Percentiles rank a stretch among this genome's conserved stretches.
Conservation (phyloP, 2,888 invertebrate species). For the Alcis repandata region DNA sequence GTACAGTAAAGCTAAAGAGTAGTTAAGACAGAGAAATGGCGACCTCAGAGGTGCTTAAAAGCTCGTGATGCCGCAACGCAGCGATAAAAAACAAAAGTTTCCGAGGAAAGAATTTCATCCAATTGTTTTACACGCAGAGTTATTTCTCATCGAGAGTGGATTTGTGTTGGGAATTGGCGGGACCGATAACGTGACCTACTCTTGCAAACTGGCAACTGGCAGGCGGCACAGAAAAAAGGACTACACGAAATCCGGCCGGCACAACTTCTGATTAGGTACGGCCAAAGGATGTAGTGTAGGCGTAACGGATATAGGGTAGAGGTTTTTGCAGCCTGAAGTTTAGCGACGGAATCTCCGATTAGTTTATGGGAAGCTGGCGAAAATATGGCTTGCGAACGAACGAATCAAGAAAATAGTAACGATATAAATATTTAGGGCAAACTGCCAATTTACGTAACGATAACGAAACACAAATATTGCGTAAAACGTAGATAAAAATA, state of each 20-base stretch:
- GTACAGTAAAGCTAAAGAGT: constrained; percentile 38
- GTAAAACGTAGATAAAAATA: constrained; percentile 20
- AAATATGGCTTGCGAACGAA: constrained; percentile 9
- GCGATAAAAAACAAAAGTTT: constrained; percentile 39
- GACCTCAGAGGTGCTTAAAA: constrained; percentile 40
- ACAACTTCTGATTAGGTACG: constrained; percentile 54
- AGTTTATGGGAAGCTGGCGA: constrained; percentile 17
- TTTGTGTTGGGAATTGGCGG: constrained; percentile 46
- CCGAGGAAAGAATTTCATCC: constrained; percentile 42
- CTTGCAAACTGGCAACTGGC: constrained; percentile 32
- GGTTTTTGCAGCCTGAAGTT: constrained; percentile 29
- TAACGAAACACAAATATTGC: constrained; percentile 11
- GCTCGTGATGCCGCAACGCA: constrained; percentile 35
- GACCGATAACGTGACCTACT: constrained; percentile 45
- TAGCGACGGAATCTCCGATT: constrained; percentile 6
- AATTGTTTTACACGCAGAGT: constrained; percentile 44
- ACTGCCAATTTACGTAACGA: constrained; percentile 12
- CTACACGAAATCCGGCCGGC: constrained; percentile 45
- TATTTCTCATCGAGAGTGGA: constrained; percentile 48
- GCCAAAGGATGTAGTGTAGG: constrained; percentile 55
- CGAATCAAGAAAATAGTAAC: constrained; percentile 2
- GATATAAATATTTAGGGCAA: constrained; percentile 15
- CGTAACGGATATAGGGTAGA: constrained; percentile 64
- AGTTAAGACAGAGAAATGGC: constrained; percentile 38
- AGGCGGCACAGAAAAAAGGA: constrained; percentile 40